These are phyloP conservation scores for Electrona antarctica DNA, from an alignment of 2,113 vertebrate genomes.

Conservation along the genomic window DNA sequence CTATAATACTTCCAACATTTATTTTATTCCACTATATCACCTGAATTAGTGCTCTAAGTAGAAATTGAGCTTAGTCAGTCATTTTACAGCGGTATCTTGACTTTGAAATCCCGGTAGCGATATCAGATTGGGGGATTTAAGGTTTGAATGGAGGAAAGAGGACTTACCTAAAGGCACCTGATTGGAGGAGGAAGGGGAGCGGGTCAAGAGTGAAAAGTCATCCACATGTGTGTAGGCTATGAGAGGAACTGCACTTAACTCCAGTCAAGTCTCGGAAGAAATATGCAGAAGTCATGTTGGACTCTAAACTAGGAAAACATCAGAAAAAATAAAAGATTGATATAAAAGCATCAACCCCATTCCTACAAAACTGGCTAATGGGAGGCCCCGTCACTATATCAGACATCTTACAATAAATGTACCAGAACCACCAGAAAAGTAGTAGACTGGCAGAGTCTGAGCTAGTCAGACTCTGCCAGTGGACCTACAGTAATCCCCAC, in stretches of 20 bases:
- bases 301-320: too few relatives aligned
- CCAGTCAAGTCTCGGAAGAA: neutral
- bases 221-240: too few relatives aligned
- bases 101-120: slow-evolving; percentile 57
- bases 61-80: slow-evolving; percentile 54
- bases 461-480: too few relatives aligned
- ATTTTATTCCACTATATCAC: slow-evolving; percentile 52
- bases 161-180: slow-evolving; percentile 35
- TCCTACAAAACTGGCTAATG: too few relatives aligned
- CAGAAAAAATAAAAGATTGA: too few relatives aligned
- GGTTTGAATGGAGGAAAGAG: slow-evolving; percentile 32
- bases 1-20: slow-evolving; percentile 50
- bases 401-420: too few relatives aligned
- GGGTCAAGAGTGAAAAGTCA: slow-evolving; percentile 21
- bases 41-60: slow-evolving; percentile 49
- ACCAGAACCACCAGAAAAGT: too few relatives aligned
- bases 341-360: too few relatives aligned
- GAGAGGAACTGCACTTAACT: slow-evolving; percentile 15
- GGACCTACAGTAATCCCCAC: too few relatives aligned
- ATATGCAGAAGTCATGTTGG: too few relatives aligned
- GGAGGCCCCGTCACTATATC: too few relatives aligned
- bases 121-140: slow-evolving; percentile 55
- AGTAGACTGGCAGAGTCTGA: too few relatives aligned
- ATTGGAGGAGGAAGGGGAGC: neutral
- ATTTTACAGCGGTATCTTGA: slow-evolving; percentile 55